These are phyloP conservation scores for Haemorhous mexicanus DNA, from an alignment of 2,113 vertebrate species.

Conservation along the genomic window DNA sequence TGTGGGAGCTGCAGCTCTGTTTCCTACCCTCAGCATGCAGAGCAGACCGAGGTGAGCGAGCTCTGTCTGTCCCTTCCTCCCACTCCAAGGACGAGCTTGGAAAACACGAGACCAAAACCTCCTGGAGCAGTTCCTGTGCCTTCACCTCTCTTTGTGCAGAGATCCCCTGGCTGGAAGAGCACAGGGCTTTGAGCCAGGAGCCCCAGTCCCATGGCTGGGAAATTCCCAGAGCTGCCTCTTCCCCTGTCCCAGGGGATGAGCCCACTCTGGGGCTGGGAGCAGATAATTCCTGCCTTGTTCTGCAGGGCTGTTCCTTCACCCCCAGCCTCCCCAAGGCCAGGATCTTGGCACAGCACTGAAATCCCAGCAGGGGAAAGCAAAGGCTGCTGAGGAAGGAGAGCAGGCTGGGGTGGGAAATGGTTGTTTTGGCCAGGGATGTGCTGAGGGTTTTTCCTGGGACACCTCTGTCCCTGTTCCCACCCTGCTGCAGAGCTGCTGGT, in stretches of 20 bases:
- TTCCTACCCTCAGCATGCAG: background rate
- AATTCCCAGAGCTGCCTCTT: background rate
- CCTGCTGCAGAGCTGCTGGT: background rate
- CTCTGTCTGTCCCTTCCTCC: background rate
- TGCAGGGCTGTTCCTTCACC: background rate
- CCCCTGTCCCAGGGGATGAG: background rate
- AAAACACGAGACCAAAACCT: fast-evolving
- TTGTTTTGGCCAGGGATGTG: background rate
- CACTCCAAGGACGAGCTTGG: background rate
- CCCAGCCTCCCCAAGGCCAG: background rate
- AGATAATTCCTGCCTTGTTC: background rate
- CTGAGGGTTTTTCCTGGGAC: background rate
- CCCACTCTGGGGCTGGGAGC: background rate
- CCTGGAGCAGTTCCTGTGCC: background rate
- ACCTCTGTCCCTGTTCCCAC: background rate
- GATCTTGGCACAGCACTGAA: background rate
- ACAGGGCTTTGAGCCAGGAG: background rate
- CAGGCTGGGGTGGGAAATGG: background rate
- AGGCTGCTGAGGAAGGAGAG: constrained; percentile 10
- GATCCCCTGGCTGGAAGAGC: background rate
- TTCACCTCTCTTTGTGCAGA: background rate
- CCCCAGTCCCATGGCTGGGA: background rate
- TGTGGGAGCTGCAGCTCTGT: background rate
- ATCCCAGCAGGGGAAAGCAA: background rate
- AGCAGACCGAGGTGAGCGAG: fast-evolving